phyloP scores from a whole-genome alignment of 1,140 invertebrate genomes.

The Hyles euphorbiae region DNA sequence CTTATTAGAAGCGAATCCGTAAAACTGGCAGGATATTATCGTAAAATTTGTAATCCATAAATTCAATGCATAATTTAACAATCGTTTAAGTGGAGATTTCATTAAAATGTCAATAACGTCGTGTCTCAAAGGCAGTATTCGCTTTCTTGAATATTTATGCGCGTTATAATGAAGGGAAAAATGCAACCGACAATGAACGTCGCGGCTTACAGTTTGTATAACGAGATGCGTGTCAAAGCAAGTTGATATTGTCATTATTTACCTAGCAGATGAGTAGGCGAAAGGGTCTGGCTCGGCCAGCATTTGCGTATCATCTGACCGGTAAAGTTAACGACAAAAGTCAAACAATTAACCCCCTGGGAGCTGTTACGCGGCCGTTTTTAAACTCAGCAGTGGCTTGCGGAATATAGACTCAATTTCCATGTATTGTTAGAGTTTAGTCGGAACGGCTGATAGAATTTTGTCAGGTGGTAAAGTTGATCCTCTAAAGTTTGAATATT shows the following conservation, averaged over 20 bases:
- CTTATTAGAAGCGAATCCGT: constrained; percentile 21
- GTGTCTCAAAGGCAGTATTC: constrained; percentile 38
- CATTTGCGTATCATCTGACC: constrained; percentile 46
- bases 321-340: constrained; percentile 37
- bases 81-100: constrained; percentile 42
- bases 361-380: constrained; percentile 24
- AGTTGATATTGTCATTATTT: constrained; percentile 21
- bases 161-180: constrained; percentile 46
- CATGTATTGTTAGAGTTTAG: constrained; percentile 19
- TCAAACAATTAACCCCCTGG: constrained; percentile 53
- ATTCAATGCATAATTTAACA: constrained; percentile 49
- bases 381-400: constrained; percentile 22
- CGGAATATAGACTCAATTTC: constrained; percentile 24
- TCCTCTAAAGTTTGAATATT: constrained; percentile 19
- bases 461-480: constrained; percentile 23
- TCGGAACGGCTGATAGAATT: constrained; percentile 17
- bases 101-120: constrained; percentile 56
- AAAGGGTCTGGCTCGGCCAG: constrained; percentile 17
- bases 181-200: constrained; percentile 44
- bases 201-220: constrained; percentile 32
- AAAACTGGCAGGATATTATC: constrained; percentile 14
- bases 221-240: constrained; percentile 17
- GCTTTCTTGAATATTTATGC: constrained; percentile 60
- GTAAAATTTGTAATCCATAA: constrained; percentile 31
- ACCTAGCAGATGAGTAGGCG: constrained; percentile 21